Evolutionary conservation across 2,113 vertebrate genomes (phyloP).

Genomic region (Istiophorus platypterus): DNA sequence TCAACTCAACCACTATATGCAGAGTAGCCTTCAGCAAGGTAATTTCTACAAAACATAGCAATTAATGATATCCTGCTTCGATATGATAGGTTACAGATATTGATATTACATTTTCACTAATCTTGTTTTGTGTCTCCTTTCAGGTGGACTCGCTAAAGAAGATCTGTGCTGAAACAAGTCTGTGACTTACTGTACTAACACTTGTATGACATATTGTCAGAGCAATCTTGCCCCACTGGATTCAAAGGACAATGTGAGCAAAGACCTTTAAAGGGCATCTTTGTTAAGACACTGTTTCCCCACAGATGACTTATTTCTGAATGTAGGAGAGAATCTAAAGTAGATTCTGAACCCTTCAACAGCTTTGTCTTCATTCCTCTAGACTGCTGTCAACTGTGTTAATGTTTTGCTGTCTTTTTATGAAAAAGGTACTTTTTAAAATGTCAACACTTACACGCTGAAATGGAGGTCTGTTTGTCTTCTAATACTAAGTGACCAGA

Average conservation of each 20-base stretch:
- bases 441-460: slow-evolving; percentile 13
- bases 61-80: neutral
- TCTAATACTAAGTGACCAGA: slow-evolving; percentile 42
- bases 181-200: slow-evolving; percentile 73
- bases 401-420: slow-evolving; percentile 42
- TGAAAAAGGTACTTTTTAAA: slow-evolving; percentile 58
- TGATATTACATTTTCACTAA: slow-evolving; percentile 9
- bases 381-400: slow-evolving; percentile 36
- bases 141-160: slow-evolving; percentile 78
- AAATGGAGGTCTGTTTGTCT: slow-evolving; percentile 44
- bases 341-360: slow-evolving; percentile 3
- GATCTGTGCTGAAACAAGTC: slow-evolving; percentile 80
- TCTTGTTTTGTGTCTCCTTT: slow-evolving; percentile 31
- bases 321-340: slow-evolving; percentile 46
- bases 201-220: slow-evolving; percentile 86
- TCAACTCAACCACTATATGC: slow-evolving; percentile 79
- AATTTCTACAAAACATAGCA: neutral
- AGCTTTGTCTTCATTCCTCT: slow-evolving; percentile 56
- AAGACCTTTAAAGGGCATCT: slow-evolving; percentile 42
- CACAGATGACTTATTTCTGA: slow-evolving; percentile 37
- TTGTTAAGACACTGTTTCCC: slow-evolving; percentile 27
- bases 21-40: slow-evolving; percentile 77
- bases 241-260: slow-evolving; percentile 45
- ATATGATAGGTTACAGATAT: neutral
- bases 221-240: slow-evolving; percentile 52